Percentiles rank a stretch among this genome's conserved stretches.
Evolutionary conservation across 2,888 invertebrate species (phyloP).

Genomic region (Cylloceria caligata): DNA sequence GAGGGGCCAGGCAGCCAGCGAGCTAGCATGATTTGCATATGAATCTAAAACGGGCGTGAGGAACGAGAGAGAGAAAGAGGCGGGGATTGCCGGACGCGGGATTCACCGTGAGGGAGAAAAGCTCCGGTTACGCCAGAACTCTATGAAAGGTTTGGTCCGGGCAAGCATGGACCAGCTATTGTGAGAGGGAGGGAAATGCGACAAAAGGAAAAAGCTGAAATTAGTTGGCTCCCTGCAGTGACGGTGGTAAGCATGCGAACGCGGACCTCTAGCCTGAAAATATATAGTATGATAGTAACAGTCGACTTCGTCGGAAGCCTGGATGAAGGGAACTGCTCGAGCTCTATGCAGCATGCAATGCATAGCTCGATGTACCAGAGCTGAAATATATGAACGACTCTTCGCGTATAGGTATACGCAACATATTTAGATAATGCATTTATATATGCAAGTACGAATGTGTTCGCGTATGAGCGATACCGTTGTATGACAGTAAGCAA

Average conservation of each 20-base stretch:
- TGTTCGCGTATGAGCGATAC: background rate
- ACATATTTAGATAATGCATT: background rate
- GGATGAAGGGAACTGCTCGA: conserved; percentile 41
- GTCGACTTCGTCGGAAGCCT: conserved; percentile 61
- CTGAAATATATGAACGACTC: conserved; percentile 26
- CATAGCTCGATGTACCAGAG: conserved; percentile 16
- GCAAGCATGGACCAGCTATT: conserved; percentile 35
- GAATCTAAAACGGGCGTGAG: conserved; percentile 77
- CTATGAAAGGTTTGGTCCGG: conserved; percentile 57
- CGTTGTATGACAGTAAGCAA: no score
- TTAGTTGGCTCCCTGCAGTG: conserved; percentile 62
- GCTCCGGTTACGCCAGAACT: conserved; percentile 33
- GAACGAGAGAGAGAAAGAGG: conserved; percentile 54
- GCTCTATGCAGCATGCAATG: conserved; percentile 1
- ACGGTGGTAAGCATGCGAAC: conserved; percentile 60
- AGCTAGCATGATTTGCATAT: conserved; percentile 77
- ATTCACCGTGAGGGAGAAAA: conserved; percentile 40
- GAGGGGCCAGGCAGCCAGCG: conserved; percentile 52
- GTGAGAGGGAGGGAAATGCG: conserved; percentile 54
- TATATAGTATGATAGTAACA: conserved; percentile 74
- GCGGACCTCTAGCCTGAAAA: conserved; percentile 49
- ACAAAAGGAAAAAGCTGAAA: conserved; percentile 64
- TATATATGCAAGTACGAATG: background rate
- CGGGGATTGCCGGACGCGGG: conserved; percentile 51
- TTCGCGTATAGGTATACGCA: conserved; percentile 21